These are phyloP conservation scores for Chaetops frenatus DNA, from an alignment of 2,113 vertebrate species.

Conservation along the genomic window DNA sequence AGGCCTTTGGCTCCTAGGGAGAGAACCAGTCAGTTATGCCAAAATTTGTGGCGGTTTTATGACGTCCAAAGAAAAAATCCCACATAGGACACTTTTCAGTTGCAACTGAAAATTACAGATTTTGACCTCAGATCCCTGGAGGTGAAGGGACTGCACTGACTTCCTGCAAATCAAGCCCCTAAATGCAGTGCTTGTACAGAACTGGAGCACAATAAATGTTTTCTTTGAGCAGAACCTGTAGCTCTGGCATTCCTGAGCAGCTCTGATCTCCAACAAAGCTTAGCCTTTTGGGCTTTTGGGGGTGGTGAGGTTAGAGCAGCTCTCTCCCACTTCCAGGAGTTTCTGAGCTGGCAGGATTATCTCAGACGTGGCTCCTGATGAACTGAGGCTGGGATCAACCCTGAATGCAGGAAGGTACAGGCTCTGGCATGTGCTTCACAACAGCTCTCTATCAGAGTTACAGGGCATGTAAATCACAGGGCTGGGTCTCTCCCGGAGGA, in stretches of 20 bases:
- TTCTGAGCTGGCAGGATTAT: neutral
- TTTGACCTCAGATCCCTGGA: constrained; percentile 3
- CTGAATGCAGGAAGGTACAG: neutral
- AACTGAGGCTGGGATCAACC: neutral
- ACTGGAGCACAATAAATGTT: constrained; percentile 8
- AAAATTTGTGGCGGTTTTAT: neutral
- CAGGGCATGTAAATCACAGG: neutral
- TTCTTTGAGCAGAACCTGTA: constrained; percentile 30
- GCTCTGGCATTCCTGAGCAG: constrained; percentile 18
- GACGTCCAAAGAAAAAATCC: neutral
- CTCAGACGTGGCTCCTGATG: neutral
- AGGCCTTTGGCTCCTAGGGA: neutral
- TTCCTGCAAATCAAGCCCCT: constrained; percentile 18
- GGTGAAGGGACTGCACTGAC: neutral
- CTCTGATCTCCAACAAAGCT: constrained; percentile 4
- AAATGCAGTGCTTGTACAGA: neutral
- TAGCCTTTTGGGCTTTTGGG: neutral
- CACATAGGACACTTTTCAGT: neutral
- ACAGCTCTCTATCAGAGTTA: fast-evolving
- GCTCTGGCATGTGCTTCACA: neutral
- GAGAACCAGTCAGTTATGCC: neutral
- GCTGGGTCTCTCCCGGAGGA: neutral
- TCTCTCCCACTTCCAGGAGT: neutral
- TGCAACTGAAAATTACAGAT: neutral
- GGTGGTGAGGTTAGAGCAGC: neutral